Conservation (phyloP, 2,888 invertebrate genomes). For the Zygogramma bicolorata region DNA sequence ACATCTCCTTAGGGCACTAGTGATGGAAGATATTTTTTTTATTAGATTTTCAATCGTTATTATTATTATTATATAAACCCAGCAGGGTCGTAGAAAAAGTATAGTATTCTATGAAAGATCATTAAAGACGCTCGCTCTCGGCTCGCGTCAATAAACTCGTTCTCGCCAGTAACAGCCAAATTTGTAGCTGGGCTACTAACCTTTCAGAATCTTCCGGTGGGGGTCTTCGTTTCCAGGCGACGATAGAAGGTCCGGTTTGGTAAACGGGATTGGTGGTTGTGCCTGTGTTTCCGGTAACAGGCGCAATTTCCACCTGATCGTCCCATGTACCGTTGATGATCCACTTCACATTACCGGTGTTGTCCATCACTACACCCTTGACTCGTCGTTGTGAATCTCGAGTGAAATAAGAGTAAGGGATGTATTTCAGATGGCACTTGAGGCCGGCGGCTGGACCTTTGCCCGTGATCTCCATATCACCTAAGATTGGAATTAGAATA, state of each 20-base stretch:
- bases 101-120: too few species aligned
- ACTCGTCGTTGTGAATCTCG: conserved; percentile 94
- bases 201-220: conserved; percentile 78
- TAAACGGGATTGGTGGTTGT: conserved; percentile 85
- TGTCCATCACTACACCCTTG: conserved; percentile 83
- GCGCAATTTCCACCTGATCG: conserved; percentile 92
- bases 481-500: conserved; percentile 41
- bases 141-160: too few species aligned
- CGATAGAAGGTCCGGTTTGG: conserved; percentile 88
- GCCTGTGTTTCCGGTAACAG: conserved; percentile 79
- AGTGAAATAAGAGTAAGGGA: conserved; percentile 98
- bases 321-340: conserved; percentile 94
- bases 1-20: too few species aligned
- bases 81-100: too few species aligned
- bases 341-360: conserved; percentile 79
- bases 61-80: too few species aligned
- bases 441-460: conserved; percentile 87
- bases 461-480: conserved; percentile 96
- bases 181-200: conserved; percentile 39
- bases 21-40: too few species aligned
- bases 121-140: too few species aligned
- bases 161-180: too few species aligned
- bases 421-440: conserved; percentile 96
- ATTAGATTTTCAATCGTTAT: too few species aligned
- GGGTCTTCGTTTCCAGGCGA: conserved; percentile 88